phyloP scores from a whole-genome alignment of 2,888 invertebrate species.

The Rhamnusium bicolor region DNA sequence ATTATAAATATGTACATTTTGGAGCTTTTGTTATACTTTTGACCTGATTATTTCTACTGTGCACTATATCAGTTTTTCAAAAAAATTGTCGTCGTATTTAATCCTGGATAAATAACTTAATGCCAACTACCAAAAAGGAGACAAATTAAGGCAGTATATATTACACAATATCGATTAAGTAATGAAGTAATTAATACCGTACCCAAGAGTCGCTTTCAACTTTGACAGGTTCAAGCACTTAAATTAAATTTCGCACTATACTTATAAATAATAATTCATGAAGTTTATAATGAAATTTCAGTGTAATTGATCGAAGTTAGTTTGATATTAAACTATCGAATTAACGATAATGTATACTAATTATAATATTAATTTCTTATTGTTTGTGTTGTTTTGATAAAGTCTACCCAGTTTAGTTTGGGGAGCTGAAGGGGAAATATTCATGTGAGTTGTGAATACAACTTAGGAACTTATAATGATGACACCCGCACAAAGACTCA shows the following conservation, averaged over 20 bases:
- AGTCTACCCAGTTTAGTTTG: background rate
- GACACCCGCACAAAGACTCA: no score
- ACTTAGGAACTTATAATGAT: no score
- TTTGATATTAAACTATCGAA: background rate
- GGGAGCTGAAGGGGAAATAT: background rate
- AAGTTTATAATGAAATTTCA: conserved; percentile 6
- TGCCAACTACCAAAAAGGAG: background rate
- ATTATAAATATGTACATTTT: no score
- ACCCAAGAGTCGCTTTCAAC: conserved; percentile 14
- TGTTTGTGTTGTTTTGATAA: background rate
- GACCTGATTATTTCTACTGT: no score
- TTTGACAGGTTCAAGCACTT: conserved; percentile 23
- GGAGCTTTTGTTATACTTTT: no score
- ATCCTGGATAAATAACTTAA: conserved; percentile 3
- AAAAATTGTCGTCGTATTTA: background rate
- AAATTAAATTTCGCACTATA: conserved; percentile 2
- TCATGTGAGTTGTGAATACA: no score
- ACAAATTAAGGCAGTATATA: conserved; percentile 18
- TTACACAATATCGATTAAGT: conserved; percentile 29
- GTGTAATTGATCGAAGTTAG: background rate
- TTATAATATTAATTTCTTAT: background rate
- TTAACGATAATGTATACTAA: background rate
- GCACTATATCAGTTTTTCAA: no score
- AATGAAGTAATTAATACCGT: conserved; percentile 34
- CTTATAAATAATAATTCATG: conserved; percentile 28